Evolutionary conservation across 2,113 vertebrate genomes (phyloP), one percentile per base, ranked within the genome.

Genomic region (Triplophysa rosa): DNA sequence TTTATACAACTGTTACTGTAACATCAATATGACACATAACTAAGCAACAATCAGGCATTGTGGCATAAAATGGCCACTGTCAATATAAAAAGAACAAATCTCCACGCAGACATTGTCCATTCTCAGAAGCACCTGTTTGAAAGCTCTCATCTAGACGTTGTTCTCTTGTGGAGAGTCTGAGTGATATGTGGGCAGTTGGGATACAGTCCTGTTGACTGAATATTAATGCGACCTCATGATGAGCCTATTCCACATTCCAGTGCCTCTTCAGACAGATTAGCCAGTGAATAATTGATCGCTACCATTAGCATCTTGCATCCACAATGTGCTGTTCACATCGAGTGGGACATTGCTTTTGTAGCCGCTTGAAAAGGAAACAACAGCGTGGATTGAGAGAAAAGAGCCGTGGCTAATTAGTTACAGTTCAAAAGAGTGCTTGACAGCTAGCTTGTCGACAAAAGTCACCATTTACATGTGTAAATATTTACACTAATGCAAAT

Each of bases 281-380:
- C 85, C 76, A 54, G 78, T 89, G 86, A 91, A 91, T 90, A 87
- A 89, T 90, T 89, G 85, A 90, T 90, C 76, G 74, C 8, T 65
- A 77, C 86, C 86, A 84, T 89, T 90, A 87, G 86, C 86, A 45
- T 79, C 71, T 79, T 29, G 78, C 80, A 80, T 78, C 69, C 74
- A 81, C 52, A 80, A 78, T 74, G 73, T 67, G 67, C 69, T 64
- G 59, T 67, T 82, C 72, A 65, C 23, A 59, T 11, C 6, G 68
- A 69, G 79, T 68, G 75, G 75, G 68, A 73, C 14, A 16, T 21
- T n/a, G 68, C 74, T 78, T 81, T 78, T 78, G 75, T 84, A 68
- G 68, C 40, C 64, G 5, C 67, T 59, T 81, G 64, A 81, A 81
- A 68, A 63, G 63, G 72, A 73, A 84, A 84, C 83, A 81, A 84